Base-by-base conservation (phyloP, 2,113 vertebrate species). In the Paraplagusia blochii region DNA sequence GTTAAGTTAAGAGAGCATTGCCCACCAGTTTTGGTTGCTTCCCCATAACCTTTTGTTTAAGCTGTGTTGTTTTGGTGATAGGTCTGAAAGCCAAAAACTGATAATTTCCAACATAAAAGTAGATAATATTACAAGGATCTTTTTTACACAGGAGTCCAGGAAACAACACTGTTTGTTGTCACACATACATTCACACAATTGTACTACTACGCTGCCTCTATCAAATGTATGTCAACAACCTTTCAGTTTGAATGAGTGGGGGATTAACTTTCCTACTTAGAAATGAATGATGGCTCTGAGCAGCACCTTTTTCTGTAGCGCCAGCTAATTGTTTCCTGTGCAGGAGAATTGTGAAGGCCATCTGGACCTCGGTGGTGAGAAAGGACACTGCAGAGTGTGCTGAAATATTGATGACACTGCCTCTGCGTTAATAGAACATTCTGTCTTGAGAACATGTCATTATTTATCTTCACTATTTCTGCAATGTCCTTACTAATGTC, bases 201-300 rank as follows among this genome's bases (percentile, higher is more conserved):
- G 22, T 6, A 29, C 22, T 29, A 29, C 22, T 29, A 29, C 3
- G 22, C 22, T 29, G 6, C 22, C 22, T 29, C 6, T 29, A 29
- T 29, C 22, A 29, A 29, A 29, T 29, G 22, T 29, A 29, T 29
- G 22, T 29, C 22, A 29, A 6, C 22, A 29, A 6, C 6, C 22
- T 29, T 29, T 29, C 22, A 29, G 22, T 29, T 29, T 29, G 22
- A 29, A 29, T 29, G 22, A 2, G 22, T 29, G 22, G 36, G 53
- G 55, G 71, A 74, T 82, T 55, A 63, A 12, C 46, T 84, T 79
- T 79, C 77, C 68, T 58, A 7, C 64, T 71, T 64, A 69, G 61
- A 69, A 77, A 83, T 84, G 29, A 77, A 79, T 81, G 44, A 61
- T 66, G 15, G 63, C 22, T 48, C 17, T 42, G 62, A 56, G 11